These are phyloP conservation scores for Colistium nudipinnis DNA, from an alignment of 2,113 vertebrate genomes.

Conservation along the genomic window DNA sequence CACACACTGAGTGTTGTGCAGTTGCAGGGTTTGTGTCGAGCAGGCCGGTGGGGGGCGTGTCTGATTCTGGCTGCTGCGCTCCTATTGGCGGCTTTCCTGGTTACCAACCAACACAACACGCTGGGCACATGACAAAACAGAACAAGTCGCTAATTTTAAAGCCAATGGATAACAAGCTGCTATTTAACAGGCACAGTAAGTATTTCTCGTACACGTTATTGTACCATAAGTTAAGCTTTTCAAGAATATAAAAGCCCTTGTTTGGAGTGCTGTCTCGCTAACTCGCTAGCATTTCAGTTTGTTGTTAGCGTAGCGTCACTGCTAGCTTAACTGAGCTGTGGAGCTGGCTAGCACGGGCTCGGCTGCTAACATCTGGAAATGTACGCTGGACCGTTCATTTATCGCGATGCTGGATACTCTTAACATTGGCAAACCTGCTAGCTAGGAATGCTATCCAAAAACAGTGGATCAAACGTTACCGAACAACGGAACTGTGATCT, in stretches of 20 bases:
- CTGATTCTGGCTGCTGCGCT: not conserved
- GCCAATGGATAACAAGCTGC: not conserved
- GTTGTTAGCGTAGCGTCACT: conserved; percentile 61
- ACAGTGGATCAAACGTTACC: not conserved
- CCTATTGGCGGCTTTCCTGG: conserved; percentile 79
- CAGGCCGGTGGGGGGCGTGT: conserved; percentile 57
- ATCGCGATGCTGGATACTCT: not conserved
- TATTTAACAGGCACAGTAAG: conserved; percentile 20
- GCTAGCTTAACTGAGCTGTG: conserved; percentile 14
- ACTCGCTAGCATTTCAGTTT: conserved; percentile 50
- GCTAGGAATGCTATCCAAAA: not conserved
- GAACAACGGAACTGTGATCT: conserved; percentile 20
- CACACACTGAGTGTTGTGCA: not conserved
- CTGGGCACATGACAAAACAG: conserved; percentile 63
- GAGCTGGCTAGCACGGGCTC: not conserved
- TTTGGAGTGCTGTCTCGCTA: conserved; percentile 33
- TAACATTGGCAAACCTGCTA: not conserved
- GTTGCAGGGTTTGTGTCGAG: conserved; percentile 12
- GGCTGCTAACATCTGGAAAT: not conserved
- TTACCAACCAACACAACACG: conserved; percentile 75
- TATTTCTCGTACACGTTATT: not conserved
- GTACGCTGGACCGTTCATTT: not conserved
- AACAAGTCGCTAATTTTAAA: conserved; percentile 14
- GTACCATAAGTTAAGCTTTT: rapidly evolving
- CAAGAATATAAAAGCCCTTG: not conserved